Base-by-base conservation (phyloP, 2,113 vertebrate genomes). In the Pteruthius melanotis region DNA sequence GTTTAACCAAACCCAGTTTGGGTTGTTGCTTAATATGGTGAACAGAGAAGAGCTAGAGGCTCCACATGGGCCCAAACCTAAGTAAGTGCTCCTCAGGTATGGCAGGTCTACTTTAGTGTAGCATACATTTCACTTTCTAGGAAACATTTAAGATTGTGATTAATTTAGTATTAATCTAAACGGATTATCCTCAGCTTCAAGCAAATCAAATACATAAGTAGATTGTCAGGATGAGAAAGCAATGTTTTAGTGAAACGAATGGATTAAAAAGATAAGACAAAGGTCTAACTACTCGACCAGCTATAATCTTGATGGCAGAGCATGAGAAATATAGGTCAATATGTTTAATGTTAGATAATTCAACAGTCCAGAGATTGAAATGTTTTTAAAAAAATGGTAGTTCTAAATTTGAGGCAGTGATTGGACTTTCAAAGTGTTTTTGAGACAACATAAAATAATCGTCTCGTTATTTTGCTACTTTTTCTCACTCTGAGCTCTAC, bases 311-410 rank as follows among this genome's bases (percentile, higher is more conserved):
- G 44, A 76, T 76, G 65, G 31, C 54, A 72, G 33, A 44, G 63
- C 11, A 9, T 77, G 39, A 77, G n/a, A 92, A 94, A 97, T 94
- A 60, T 60, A 95, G 89, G 95, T 95, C 93, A 94, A 6, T 79
- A 64, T 82, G 65, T 95, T 94, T 89, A 56, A 70, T 4, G 4
- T 71, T 45, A 81, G 44, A 27, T 81, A 66, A 7, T 74, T 89
- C n/a, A 82, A 37, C 9, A 81, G 50, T n/a, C 42, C 35, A 54
- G 69, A 57, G 35, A 56, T 5, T 86, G 19, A 83, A 92, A 88
- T 65, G 4, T 40, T 37, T 80, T 89, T 13, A 2, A 26, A 74
- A 74, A 95, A 66, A 35, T 12, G 2, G 0, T 44, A 79, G 52
- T 50, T 76, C 70, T 71, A 49, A 39, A 78, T 78, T 78, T 13